Conservation (phyloP, 1,140 invertebrate genomes). For the Scaptomyza hsui region DNA sequence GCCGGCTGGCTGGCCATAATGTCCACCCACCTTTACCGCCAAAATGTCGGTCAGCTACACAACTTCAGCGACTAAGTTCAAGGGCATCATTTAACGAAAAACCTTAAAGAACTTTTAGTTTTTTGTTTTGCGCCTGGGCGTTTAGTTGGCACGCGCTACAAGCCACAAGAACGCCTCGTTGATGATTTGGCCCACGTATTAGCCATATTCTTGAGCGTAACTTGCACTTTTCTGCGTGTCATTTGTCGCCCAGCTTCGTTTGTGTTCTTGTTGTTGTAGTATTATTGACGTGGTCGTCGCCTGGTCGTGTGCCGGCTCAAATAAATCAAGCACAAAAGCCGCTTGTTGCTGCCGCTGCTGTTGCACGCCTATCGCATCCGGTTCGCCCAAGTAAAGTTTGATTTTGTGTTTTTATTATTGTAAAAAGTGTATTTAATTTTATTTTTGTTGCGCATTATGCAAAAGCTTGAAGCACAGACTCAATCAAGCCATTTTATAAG, state of each 20-base stretch:
- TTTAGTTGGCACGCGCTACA: conserved; percentile 61
- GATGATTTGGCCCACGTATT: conserved; percentile 64
- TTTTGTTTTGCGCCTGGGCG: conserved; percentile 13
- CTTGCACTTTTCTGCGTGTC: conserved; percentile 71
- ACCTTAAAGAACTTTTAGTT: conserved; percentile 36
- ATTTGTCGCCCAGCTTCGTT: conserved; percentile 32
- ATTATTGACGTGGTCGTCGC: conserved; percentile 62
- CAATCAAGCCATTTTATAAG: conserved; percentile 79
- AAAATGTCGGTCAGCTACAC: conserved; percentile 69
- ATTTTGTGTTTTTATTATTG: conserved; percentile 15
- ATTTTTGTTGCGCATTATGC: conserved; percentile 50
- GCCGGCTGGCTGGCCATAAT: conserved; percentile 23
- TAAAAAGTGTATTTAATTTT: conserved; percentile 6
- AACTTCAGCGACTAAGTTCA: conserved; percentile 54
- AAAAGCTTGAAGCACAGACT: conserved; percentile 52
- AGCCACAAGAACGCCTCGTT: conserved; percentile 54
- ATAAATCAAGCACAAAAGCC: conserved; percentile 66
- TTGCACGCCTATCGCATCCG: conserved; percentile 68
- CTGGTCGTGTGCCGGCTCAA: conserved; percentile 72
- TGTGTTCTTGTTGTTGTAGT: no score
- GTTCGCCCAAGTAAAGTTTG: conserved; percentile 62
- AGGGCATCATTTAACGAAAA: conserved; percentile 45
- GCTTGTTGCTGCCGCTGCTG: conserved; percentile 17
- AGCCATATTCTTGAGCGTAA: conserved; percentile 26
- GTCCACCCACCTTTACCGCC: conserved; percentile 60